These are phyloP conservation scores for Hesperophylax magnus DNA, from an alignment of 1,140 invertebrate species.

Conservation along the genomic window DNA sequence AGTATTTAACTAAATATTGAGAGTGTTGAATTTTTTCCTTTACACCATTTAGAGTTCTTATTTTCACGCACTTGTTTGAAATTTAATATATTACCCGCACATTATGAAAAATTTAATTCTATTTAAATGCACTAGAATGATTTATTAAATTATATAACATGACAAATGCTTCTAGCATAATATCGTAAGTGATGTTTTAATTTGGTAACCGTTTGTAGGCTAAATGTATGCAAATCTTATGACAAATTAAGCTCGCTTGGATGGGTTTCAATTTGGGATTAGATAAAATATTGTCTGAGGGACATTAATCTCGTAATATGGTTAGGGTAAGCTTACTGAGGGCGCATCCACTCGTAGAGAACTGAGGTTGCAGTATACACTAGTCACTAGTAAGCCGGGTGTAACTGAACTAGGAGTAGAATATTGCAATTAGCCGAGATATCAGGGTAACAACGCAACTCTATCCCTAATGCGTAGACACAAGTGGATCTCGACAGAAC, in stretches of 20 bases:
- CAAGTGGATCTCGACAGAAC: conserved; percentile 25
- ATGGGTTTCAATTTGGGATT: neutral
- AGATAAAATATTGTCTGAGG: conserved; percentile 8
- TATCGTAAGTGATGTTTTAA: conserved; percentile 40
- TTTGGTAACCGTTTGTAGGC: conserved; percentile 19
- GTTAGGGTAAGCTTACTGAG: conserved; percentile 1
- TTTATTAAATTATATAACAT: conserved; percentile 24
- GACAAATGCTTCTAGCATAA: conserved; percentile 38
- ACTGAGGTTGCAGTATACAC: conserved; percentile 11
- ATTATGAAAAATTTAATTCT: conserved; percentile 37
- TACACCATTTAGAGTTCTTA: conserved; percentile 32
- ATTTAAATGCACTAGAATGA: conserved; percentile 30
- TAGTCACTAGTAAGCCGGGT: neutral
- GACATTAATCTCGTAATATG: conserved; percentile 7
- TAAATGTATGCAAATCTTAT: conserved; percentile 45
- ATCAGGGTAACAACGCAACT: conserved; percentile 50
- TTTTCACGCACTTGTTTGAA: conserved; percentile 43
- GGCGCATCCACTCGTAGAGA: neutral
- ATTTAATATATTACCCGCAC: conserved; percentile 38
- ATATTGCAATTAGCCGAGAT: conserved; percentile 48
- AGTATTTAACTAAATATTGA: conserved; percentile 37
- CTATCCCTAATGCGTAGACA: conserved; percentile 46
- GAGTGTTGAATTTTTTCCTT: conserved; percentile 34
- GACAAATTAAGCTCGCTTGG: conserved; percentile 13
- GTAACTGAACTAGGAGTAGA: conserved; percentile 31